Base-by-base conservation (phyloP, 2,888 invertebrate species). In the Acronicta aceris region DNA sequence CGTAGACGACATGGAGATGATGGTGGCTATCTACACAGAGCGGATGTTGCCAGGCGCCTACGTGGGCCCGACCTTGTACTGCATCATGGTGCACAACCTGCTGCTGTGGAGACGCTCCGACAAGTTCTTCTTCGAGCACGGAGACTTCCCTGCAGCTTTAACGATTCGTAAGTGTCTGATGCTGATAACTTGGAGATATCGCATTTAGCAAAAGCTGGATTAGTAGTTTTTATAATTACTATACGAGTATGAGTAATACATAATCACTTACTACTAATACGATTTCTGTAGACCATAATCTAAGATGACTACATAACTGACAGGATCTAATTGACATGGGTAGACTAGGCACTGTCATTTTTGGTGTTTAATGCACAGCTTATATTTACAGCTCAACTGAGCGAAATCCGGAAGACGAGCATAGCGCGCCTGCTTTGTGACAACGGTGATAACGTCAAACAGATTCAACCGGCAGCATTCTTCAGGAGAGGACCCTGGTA, bases 371-470 rank as follows among this genome's bases (percentile, higher is more conserved):
- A 36, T 36, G 5, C 13, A 13, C 13, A 36, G 13, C 12, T 36
- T 36, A 16, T 7, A 49, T 9, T 16, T 15, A 9, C 63, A 82
- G 83, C 64, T 25, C 83, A 83, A 71, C 59, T 83, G 6, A 63
- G 75, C 48, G 96, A 97, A 89, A 95, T 97, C 71, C 95, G 96
- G 6, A 96, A 96, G 82, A 89, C 96, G 0, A 97, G 95, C 68
- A 95, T 97, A 74, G 96, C 97, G 0, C 95, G 97, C 65, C 83
- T 97, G 50, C 86, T 97, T 64, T 97, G 97, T 81, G 97, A 97
- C 81, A 97, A 97, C 81, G 96, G 96, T 2, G 96, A 96, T 78
- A 85, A 95, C 52, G 95, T 97, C 46, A 83, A 89, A 63, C 89
- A 94, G 10, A 96, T 97, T 9, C 82, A 84, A 43, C 79, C 78